phyloP scores from a whole-genome alignment of 1,140 invertebrate species.

The Drosophila cardini region DNA sequence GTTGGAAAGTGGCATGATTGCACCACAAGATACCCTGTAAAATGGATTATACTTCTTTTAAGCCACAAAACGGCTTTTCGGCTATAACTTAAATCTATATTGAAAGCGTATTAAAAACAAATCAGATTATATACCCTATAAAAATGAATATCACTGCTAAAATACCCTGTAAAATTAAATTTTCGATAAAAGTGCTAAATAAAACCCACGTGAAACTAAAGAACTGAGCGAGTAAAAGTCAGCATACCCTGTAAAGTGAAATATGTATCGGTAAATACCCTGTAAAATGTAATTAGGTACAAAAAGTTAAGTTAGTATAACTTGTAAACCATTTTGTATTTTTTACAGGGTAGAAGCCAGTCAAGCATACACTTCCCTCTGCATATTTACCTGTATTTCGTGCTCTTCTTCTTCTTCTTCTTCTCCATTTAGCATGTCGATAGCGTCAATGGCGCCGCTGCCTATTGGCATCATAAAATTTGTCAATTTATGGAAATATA shows the following conservation, averaged over 20 bases:
- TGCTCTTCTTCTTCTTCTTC: conserved; percentile 2
- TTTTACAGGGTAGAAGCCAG: neutral
- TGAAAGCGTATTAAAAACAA: neutral
- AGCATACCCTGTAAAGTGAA: conserved; percentile 1
- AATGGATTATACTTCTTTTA: too few relatives aligned
- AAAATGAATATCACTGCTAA: neutral
- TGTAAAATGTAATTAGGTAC: neutral
- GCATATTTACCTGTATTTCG: conserved; percentile 7
- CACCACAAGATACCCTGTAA: too few relatives aligned
- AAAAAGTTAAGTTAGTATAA: neutral
- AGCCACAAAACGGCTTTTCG: too few relatives aligned
- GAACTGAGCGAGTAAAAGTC: neutral
- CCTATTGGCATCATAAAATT: conserved; percentile 64
- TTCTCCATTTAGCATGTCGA: conserved; percentile 29
- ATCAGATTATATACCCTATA: neutral
- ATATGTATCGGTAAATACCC: neutral
- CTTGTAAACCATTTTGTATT: neutral
- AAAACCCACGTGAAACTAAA: neutral
- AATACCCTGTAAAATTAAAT: conserved; percentile 1
- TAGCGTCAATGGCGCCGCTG: conserved; percentile 32
- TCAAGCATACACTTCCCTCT: neutral
- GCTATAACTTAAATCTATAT: too few relatives aligned
- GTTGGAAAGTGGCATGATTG: too few relatives aligned
- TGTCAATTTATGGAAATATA: conserved; percentile 65
- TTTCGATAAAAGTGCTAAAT: neutral